These are phyloP conservation scores for Stylophora pistillata DNA, from an alignment of 64 coral and sea anemone genomes.

Conservation along the genomic window DNA sequence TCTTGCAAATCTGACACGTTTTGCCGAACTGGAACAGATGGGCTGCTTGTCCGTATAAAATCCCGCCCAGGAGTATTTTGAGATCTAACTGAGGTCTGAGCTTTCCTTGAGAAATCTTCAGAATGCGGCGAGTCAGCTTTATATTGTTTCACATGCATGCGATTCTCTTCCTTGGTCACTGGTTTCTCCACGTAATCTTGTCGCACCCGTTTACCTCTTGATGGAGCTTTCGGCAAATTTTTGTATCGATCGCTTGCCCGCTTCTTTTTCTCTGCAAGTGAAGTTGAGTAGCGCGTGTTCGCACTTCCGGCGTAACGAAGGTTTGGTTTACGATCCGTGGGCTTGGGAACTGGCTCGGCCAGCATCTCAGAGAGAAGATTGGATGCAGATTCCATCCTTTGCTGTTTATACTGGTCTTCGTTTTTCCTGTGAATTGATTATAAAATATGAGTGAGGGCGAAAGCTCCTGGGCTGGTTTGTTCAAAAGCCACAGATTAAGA, in stretches of 20 bases:
- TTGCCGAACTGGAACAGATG: neutral
- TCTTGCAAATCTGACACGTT: neutral
- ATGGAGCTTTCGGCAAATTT: neutral
- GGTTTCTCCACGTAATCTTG: neutral
- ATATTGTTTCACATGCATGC: neutral
- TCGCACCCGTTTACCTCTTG: neutral
- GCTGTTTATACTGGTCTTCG: constrained; percentile 65
- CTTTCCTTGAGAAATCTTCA: neutral
- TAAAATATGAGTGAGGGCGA: neutral
- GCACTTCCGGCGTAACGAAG: constrained; percentile 34
- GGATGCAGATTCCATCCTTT: constrained; percentile 74
- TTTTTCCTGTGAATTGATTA: constrained; percentile 38
- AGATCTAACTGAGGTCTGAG: neutral
- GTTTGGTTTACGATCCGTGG: constrained; percentile 35
- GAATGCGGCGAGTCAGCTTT: neutral
- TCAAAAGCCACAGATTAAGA: no score
- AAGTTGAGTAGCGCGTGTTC: neutral
- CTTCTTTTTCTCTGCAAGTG: neutral
- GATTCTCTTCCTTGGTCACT: neutral
- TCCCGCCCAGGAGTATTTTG: constrained; percentile 10
- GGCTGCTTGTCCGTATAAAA: neutral
- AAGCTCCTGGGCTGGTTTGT: neutral
- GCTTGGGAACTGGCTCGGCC: constrained; percentile 69
- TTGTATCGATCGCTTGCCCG: neutral
- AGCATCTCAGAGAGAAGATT: constrained; percentile 79